Evolutionary conservation across 1,140 invertebrate genomes (phyloP), one percentile per base, ranked within the genome.

Genomic region (Drosophila virilis): DNA sequence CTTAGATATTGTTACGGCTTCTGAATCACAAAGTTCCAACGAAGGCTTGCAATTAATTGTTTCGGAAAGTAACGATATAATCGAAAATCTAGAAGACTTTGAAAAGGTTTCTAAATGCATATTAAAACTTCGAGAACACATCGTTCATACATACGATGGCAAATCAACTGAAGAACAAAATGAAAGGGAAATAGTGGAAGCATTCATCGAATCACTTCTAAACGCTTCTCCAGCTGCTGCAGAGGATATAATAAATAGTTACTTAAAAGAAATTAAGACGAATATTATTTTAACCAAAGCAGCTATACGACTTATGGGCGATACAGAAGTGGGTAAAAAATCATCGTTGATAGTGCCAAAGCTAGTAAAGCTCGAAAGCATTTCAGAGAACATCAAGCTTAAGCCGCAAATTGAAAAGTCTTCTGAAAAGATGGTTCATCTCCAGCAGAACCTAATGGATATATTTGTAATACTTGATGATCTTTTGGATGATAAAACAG

Each of bases 121-220:
- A 38, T 91, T 91, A 8, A 89, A 91, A 37, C 13, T 91, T 8
- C 75, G 72, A 35, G 90, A 91, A 17, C 78, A 89, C 15, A 91
- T 91, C 45, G 86, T 91, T 22, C 86, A 91, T n/a, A 91, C 90
- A 0, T 91, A 90, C 48, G 83, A 91, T 58, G 75, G 77, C 5
- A 85, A 67, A 46, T 6, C 61, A 6, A 28, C 32, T 3, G 46
- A 68, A 8, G 67, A 80, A 5, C 50, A 77, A 57, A 6, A 12
- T 8, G 55, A 59, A 7, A 74, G 51, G 1, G 37, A 77, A 46
- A 54, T 67, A 12, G 15, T 86, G 1, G 90, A 91, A 57, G 59
- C 52, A 22, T 71, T 91, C 55, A 80, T 89, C 10, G 81, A 86
- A 45, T 51, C 71, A 0, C 51, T 91, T 2, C 52, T 89, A 0